Percentiles rank a stretch among this genome's conserved stretches.
phyloP scores from a whole-genome alignment of 2,888 invertebrate genomes.

The Drosophila diplacantha region DNA sequence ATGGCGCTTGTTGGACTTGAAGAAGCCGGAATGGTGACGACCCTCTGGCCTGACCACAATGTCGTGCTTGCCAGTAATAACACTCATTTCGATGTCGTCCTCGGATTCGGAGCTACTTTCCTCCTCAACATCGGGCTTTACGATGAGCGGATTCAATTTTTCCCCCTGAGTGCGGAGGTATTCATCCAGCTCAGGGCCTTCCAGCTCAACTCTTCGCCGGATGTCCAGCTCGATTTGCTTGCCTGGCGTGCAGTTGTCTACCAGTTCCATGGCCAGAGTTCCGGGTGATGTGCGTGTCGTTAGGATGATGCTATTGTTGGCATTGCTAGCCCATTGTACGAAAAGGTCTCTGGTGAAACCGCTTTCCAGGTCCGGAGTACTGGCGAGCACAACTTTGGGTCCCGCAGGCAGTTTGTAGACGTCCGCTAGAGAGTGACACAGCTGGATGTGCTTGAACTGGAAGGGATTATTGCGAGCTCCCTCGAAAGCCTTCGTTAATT shows the following conservation, averaged over 20 bases:
- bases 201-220: conserved; percentile 84
- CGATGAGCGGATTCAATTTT: conserved; percentile 76
- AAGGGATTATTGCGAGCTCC: conserved; percentile 96
- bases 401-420: conserved; percentile 88
- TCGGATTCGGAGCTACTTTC: conserved; percentile 88
- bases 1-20: conserved; percentile 92
- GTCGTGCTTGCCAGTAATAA: conserved; percentile 92
- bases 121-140: conserved; percentile 81
- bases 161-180: conserved; percentile 83
- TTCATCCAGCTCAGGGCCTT: conserved; percentile 88
- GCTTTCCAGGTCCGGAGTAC: conserved; percentile 95
- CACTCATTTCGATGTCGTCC: conserved; percentile 90
- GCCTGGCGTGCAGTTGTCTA: conserved; percentile 85
- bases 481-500: conserved; percentile 94
- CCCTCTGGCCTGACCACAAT: conserved; percentile 89
- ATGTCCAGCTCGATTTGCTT: conserved; percentile 85
- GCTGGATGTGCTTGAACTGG: conserved; percentile 93
- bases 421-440: conserved; percentile 95
- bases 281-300: conserved; percentile 91
- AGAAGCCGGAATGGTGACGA: conserved; percentile 85
- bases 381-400: conserved; percentile 96
- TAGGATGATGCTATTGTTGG: conserved; percentile 95
- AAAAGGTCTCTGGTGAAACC: conserved; percentile 97
- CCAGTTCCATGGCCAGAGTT: conserved; percentile 87
- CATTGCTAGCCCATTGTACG: conserved; percentile 93